Base-by-base conservation (phyloP, 2,888 invertebrate species). In the Anticlea derivata region DNA sequence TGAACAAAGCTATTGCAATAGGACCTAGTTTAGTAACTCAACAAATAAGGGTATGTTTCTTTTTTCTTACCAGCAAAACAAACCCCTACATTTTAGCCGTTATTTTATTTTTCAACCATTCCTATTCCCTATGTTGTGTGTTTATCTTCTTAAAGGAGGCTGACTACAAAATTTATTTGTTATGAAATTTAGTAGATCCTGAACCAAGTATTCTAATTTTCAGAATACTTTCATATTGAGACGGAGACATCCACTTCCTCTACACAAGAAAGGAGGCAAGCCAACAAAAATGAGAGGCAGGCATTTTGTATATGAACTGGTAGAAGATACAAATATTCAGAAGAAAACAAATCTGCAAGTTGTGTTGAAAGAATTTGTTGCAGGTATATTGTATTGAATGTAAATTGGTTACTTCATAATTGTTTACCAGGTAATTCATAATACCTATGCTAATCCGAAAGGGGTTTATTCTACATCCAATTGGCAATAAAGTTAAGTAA, bases 161-260 rank as follows among this genome's bases (percentile, higher is more conserved):
- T n/a, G n/a, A n/a, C n/a, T n/a, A n/a, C n/a, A n/a, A n/a, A n/a
- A n/a, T n/a, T n/a, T n/a, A n/a, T n/a, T n/a, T n/a, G n/a, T n/a
- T n/a, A n/a, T n/a, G n/a, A n/a, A n/a, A n/a, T n/a, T n/a, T n/a
- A n/a, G n/a, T n/a, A n/a, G n/a, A n/a, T n/a, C n/a, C 17, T 17
- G 4, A 17, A 3, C 17, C 4, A 17, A 17, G 4, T 17, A 17
- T 6, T 8, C 0, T 3, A 1, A 29, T 29, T 48, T 91, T 89
- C 80, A 96, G 96, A 96, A 94, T 49, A 95, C 96, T 10, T 95
- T 92, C 71, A 87, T 97, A 50, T 81, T 97, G 40, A 94, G 93
- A 83, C 88, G 97, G 55, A 92, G 80, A 76, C 85, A 77, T 77
- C 91, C 93, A 0, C 83, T 92, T 1, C 86, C 83, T 8, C 78